phyloP scores from a whole-genome alignment of 2,888 invertebrate species.

The Perdita meconis region DNA sequence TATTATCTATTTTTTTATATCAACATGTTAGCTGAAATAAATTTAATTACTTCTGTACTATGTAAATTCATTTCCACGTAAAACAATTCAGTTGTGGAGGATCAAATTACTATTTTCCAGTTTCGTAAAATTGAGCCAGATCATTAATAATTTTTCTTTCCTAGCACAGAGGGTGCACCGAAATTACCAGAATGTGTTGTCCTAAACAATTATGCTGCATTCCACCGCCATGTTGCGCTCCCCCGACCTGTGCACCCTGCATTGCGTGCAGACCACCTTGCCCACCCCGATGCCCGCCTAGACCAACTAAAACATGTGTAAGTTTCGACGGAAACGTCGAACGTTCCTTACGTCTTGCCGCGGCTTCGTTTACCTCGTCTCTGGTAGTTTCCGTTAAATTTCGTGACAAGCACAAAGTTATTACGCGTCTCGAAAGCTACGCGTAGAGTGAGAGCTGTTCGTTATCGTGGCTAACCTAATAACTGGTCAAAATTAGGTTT shows the following conservation, averaged over 20 bases:
- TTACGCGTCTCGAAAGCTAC: no score
- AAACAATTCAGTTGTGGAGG: no score
- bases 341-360: not conserved
- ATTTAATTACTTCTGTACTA: no score
- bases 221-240: constrained; percentile 2
- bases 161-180: constrained; percentile 1
- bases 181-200: not conserved
- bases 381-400: no score
- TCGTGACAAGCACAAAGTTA: constrained; percentile 10
- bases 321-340: constrained; percentile 5
- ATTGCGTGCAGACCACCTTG: constrained; percentile 52
- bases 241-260: constrained; percentile 31
- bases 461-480: constrained; percentile 27
- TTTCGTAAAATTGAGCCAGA: no score
- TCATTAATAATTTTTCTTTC: not conserved
- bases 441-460: not conserved
- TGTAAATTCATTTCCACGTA: no score
- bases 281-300: constrained; percentile 48
- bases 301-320: constrained; percentile 68
- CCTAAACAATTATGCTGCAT: constrained; percentile 17
- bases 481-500: constrained; percentile 62
- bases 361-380: no score
- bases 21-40: no score
- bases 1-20: no score
- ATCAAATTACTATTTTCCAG: no score